phyloP scores from a whole-genome alignment of 2,113 vertebrate species.

The Corvus hawaiiensis region DNA sequence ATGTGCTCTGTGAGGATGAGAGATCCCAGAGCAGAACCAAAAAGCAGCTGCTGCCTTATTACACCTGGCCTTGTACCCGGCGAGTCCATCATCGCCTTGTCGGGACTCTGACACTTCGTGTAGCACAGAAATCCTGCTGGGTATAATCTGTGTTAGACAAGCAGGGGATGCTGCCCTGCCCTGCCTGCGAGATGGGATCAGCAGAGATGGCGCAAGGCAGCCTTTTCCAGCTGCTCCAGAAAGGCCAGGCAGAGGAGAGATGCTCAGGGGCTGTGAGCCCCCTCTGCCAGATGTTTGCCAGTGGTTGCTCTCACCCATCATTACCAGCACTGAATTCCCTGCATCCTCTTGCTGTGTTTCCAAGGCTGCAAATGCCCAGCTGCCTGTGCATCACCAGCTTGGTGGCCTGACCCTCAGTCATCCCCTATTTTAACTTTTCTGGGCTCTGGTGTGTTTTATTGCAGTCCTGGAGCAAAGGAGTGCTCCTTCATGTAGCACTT shows the following conservation, averaged over 20 bases:
- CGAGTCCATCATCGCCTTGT: neutral
- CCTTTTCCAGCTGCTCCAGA: slow-evolving; percentile 33
- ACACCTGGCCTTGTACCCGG: neutral
- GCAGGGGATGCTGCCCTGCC: slow-evolving; percentile 51
- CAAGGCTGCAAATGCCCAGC: neutral
- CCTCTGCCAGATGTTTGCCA: neutral
- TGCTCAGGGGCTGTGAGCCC: neutral
- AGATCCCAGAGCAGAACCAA: neutral
- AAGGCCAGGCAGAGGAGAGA: slow-evolving; percentile 27
- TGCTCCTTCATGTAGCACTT: neutral
- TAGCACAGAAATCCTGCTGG: neutral
- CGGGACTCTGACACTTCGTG: neutral
- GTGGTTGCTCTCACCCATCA: rapidly evolving
- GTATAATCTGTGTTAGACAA: neutral
- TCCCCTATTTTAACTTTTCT: neutral
- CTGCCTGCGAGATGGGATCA: neutral
- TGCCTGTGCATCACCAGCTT: neutral
- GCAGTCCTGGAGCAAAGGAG: neutral
- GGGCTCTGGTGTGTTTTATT: neutral
- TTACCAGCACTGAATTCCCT: neutral
- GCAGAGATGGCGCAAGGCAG: slow-evolving; percentile 10
- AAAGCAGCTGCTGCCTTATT: slow-evolving; percentile 29
- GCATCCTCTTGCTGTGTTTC: neutral
- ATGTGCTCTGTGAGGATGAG: neutral
- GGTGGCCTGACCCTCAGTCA: neutral